Conservation (phyloP, 2,113 vertebrate species). For the Perca flavescens region DNA sequence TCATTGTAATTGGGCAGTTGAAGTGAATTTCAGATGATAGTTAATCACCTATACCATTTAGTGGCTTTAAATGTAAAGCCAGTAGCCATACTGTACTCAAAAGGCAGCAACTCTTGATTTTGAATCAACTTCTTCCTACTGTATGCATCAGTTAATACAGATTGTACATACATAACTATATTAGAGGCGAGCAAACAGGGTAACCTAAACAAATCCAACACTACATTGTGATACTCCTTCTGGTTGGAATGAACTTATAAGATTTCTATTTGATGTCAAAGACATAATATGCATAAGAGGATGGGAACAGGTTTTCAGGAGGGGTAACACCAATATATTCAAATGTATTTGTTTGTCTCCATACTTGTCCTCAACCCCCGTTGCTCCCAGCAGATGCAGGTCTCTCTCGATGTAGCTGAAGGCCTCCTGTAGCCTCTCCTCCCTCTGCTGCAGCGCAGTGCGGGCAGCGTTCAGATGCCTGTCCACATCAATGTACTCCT, state of each 20-base stretch:
- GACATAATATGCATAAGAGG: background rate
- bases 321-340: background rate
- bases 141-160: background rate
- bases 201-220: background rate
- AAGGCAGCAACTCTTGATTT: background rate
- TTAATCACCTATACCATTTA: background rate
- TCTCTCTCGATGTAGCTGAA: slow-evolving; percentile 94
- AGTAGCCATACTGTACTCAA: background rate
- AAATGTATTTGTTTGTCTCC: slow-evolving; percentile 44
- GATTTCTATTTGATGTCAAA: background rate
- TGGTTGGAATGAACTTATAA: background rate
- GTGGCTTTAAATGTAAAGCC: background rate
- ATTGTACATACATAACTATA: background rate
- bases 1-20: background rate
- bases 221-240: background rate
- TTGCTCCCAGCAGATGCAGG: slow-evolving; percentile 94
- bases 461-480: slow-evolving; percentile 89
- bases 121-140: background rate
- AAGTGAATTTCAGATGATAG: background rate
- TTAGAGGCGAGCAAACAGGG: background rate
- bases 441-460: slow-evolving; percentile 94
- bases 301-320: background rate
- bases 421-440: slow-evolving; percentile 89
- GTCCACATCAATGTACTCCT: slow-evolving; percentile 91
- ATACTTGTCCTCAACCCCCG: slow-evolving; percentile 98